Evolutionary conservation across 2,113 vertebrate genomes (phyloP).

Genomic region (Ursus arctos): DNA sequence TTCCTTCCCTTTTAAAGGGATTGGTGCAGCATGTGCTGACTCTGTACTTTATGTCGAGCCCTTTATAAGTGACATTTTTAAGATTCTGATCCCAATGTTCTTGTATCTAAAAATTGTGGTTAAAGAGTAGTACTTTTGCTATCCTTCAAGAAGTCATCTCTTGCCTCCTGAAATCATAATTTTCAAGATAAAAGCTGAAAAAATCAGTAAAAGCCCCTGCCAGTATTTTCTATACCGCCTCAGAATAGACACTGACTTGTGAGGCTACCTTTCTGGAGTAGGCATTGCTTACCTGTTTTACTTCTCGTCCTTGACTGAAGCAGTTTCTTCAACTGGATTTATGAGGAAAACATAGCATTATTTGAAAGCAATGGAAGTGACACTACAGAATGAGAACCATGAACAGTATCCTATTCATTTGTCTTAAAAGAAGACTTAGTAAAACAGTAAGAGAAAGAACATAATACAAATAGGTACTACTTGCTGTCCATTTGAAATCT

Average conservation of each 20-base stretch:
- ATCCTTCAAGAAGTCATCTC: neutral
- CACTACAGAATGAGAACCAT: neutral
- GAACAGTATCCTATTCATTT: neutral
- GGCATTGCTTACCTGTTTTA: neutral
- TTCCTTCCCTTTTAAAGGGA: neutral
- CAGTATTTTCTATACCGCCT: neutral
- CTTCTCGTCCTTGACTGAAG: neutral
- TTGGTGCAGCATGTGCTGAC: too few species aligned
- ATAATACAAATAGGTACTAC: neutral
- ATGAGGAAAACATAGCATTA: neutral
- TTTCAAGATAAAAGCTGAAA: neutral
- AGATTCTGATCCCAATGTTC: neutral
- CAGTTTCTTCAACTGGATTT: neutral
- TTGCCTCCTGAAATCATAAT: neutral
- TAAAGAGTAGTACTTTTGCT: neutral
- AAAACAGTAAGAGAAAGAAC: neutral
- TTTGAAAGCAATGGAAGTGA: constrained; percentile 28
- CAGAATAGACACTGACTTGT: neutral
- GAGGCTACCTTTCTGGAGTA: neutral
- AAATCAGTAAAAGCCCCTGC: neutral
- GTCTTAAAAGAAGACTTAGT: neutral
- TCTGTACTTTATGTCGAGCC: neutral
- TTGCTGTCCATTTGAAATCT: neutral
- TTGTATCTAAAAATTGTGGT: neutral
- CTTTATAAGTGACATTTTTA: neutral